These are phyloP conservation scores for Chaenogobius annularis DNA, from an alignment of 2,113 vertebrate genomes.

Conservation along the genomic window DNA sequence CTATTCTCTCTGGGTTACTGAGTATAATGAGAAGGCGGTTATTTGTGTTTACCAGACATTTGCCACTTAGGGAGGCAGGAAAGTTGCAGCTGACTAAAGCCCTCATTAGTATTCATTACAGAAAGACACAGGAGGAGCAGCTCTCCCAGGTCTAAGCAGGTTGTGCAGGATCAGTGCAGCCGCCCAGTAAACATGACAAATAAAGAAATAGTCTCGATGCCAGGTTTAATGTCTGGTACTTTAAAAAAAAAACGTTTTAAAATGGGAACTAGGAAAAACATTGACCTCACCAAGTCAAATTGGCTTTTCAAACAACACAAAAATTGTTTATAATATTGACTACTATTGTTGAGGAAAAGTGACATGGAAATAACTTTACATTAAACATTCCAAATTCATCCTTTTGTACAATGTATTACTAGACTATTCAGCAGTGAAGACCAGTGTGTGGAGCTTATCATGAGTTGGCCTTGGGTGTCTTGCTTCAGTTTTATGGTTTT, in stretches of 20 bases:
- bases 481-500: slow-evolving; percentile 56
- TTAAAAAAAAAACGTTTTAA: not conserved
- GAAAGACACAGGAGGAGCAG: slow-evolving; percentile 12
- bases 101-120: slow-evolving; percentile 49
- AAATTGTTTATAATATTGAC: no score
- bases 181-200: slow-evolving; percentile 38
- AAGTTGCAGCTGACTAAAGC: slow-evolving; percentile 47
- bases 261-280: not conserved
- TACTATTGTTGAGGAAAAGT: no score
- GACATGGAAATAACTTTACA: not conserved
- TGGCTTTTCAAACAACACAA: not conserved
- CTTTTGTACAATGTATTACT: not conserved
- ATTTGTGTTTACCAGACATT: slow-evolving; percentile 26
- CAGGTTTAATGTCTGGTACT: not conserved
- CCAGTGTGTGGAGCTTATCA: not conserved
- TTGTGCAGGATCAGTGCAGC: slow-evolving; percentile 25
- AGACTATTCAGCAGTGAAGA: not conserved
- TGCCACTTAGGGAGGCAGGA: slow-evolving; percentile 23
- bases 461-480: slow-evolving; percentile 57
- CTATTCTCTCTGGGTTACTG: slow-evolving; percentile 2
- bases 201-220: slow-evolving; percentile 16
- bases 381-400: not conserved
- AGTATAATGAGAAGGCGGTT: slow-evolving; percentile 24
- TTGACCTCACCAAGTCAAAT: not conserved
- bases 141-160: slow-evolving; percentile 25